These are phyloP conservation scores for Formicarius rufipectus DNA, from an alignment of 2,113 vertebrate genomes.

Conservation along the genomic window DNA sequence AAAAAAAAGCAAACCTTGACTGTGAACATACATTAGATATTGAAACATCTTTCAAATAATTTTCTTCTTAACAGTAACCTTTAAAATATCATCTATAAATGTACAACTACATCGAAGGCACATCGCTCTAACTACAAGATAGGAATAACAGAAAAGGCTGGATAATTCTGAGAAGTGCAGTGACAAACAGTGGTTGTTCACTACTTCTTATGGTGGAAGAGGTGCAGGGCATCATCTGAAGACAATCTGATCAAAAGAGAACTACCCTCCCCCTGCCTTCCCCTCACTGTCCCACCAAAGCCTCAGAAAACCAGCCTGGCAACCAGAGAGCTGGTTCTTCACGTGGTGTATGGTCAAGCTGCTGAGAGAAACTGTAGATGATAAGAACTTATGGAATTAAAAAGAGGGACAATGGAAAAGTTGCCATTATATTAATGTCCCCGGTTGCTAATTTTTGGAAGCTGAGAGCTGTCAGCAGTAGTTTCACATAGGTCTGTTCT, in stretches of 20 bases:
- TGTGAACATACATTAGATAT: not conserved
- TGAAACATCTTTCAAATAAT: not conserved
- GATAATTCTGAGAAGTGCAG: not conserved
- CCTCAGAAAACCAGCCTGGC: not conserved
- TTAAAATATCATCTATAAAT: not conserved
- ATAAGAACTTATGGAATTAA: not conserved
- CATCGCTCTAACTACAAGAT: fast-evolving
- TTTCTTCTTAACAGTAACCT: not conserved
- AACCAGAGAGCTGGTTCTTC: not conserved
- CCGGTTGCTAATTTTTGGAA: not conserved
- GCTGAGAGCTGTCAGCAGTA: not conserved
- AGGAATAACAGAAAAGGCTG: not conserved
- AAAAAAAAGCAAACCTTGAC: not conserved
- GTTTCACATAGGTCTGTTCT: not conserved
- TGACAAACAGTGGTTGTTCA: not conserved
- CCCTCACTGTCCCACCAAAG: not conserved
- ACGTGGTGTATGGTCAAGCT: not conserved
- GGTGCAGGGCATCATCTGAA: not conserved
- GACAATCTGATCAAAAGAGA: not conserved
- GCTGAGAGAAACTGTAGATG: not conserved
- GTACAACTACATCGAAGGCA: not conserved
- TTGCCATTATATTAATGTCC: not conserved
- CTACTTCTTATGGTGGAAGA: not conserved
- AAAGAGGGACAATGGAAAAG: not conserved
- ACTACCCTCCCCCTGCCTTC: not conserved